Evolutionary conservation across 2,797 vertebrate genomes (phyloP).

Genomic region (Cynodonichthys magdalenae): DNA sequence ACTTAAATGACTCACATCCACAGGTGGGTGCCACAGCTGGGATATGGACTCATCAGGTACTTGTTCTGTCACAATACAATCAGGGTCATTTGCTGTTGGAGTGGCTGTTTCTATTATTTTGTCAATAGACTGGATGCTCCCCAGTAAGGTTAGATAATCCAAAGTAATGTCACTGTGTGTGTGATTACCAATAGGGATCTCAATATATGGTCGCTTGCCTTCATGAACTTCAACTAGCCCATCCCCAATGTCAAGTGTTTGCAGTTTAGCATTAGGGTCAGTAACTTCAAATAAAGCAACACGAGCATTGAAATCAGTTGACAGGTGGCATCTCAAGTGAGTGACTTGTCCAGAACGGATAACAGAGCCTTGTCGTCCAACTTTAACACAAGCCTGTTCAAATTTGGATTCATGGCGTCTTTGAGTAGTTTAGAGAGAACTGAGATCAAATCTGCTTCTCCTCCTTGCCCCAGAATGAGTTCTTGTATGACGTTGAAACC

Average conservation of each 20-base stretch:
- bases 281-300: conserved; percentile 24
- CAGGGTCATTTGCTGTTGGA: neutral
- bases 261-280: neutral
- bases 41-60: too few relatives aligned
- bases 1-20: too few relatives aligned
- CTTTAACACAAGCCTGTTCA: neutral
- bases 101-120: conserved; percentile 17
- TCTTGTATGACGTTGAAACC: conserved; percentile 27
- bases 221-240: conserved; percentile 24
- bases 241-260: conserved; percentile 20
- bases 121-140: neutral
- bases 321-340: conserved; percentile 10
- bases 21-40: too few relatives aligned
- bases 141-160: neutral
- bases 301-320: conserved; percentile 5
- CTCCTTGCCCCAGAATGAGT: conserved; percentile 14
- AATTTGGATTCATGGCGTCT: neutral
- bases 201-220: conserved; percentile 2
- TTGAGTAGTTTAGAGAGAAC: neutral
- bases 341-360: conserved; percentile 3
- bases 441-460: neutral
- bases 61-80: too few relatives aligned
- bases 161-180: neutral
- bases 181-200: conserved; percentile 14
- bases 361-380: neutral